Conservation (phyloP, 2,797 vertebrate genomes). For the Benthosema pterotum region DNA sequence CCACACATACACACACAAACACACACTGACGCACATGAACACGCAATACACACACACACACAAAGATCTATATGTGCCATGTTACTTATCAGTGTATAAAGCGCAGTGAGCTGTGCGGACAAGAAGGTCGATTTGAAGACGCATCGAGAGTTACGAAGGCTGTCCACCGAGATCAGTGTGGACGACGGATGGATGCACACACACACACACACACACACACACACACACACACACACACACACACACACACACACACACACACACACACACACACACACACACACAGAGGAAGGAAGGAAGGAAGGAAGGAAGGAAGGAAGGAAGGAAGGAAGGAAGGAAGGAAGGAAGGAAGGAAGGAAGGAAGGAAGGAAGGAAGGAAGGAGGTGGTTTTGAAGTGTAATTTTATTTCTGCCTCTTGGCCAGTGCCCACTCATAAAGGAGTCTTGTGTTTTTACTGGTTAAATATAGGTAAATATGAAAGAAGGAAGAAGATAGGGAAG, state of each 20-base stretch:
- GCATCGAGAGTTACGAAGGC: constrained; percentile 50
- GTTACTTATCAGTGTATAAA: constrained; percentile 52
- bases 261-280: background rate
- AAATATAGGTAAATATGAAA: too few relatives aligned
- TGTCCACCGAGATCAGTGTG: constrained; percentile 16
- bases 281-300: background rate
- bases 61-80: background rate
- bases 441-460: too few relatives aligned
- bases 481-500: background rate
- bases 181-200: background rate
- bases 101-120: constrained; percentile 39
- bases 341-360: background rate
- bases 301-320: background rate
- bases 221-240: too few relatives aligned
- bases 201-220: too few relatives aligned
- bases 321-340: background rate
- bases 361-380: constrained; percentile 15
- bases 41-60: background rate
- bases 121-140: constrained; percentile 66
- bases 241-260: too few relatives aligned
- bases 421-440: too few relatives aligned
- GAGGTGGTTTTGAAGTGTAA: too few relatives aligned
- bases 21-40: constrained; percentile 33
- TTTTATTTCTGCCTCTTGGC: too few relatives aligned
- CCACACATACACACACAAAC: constrained; percentile 38